Evolutionary conservation across 2,113 vertebrate genomes (phyloP).

Genomic region (Microcebus jonahi): DNA sequence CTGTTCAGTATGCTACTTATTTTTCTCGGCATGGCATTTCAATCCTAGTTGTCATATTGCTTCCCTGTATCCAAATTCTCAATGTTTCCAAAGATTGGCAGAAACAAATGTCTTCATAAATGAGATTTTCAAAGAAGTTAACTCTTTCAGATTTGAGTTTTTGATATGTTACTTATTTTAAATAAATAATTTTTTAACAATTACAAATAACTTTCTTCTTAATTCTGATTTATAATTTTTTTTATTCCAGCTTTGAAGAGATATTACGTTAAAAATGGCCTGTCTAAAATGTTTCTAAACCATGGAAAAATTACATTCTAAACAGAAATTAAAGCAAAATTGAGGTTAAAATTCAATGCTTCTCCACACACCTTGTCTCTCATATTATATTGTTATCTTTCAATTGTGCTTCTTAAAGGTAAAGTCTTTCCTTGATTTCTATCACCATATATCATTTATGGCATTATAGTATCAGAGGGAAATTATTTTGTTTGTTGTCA

Average conservation of each 20-base stretch:
- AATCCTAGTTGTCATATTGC: not conserved
- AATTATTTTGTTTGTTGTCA: not conserved
- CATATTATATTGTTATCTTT: not conserved
- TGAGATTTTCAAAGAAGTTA: not conserved
- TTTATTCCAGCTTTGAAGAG: not conserved
- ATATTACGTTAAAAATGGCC: not conserved
- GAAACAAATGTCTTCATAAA: not conserved
- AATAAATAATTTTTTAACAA: not conserved
- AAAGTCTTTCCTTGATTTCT: not conserved
- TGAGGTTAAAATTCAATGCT: not conserved
- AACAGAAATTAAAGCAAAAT: not conserved
- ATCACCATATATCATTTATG: not conserved
- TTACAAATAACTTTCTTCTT: not conserved
- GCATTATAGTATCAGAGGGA: not conserved
- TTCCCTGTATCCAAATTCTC: not conserved
- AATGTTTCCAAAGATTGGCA: not conserved
- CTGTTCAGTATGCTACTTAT: not conserved
- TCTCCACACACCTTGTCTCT: not conserved
- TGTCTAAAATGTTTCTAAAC: not conserved
- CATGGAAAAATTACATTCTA: not conserved
- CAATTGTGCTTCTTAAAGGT: not conserved
- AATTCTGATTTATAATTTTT: not conserved
- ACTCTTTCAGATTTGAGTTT: not conserved
- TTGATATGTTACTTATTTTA: not conserved
- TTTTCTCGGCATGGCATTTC: not conserved